A percentile compares a stretch with the other conserved stretches of the same genome.
Evolutionary conservation across 2,113 vertebrate genomes (phyloP).

Genomic region (Cottus gobio): DNA sequence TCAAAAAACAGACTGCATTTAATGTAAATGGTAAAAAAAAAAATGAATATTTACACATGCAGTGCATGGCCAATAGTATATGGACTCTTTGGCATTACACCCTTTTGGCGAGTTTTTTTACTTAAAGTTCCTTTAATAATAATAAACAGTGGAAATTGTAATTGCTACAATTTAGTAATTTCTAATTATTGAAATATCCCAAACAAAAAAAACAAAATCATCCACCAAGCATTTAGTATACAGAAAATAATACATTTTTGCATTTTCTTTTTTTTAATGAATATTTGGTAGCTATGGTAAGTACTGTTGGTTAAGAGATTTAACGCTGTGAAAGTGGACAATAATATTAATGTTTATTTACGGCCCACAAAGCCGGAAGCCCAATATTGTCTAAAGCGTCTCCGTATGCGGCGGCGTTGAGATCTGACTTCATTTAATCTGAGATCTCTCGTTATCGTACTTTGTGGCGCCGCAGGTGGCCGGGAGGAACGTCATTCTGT

Average conservation of each 20-base stretch:
- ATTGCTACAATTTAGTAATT: no score
- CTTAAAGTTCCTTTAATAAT: no score
- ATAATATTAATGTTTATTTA: no score
- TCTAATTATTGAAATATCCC: no score
- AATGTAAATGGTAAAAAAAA: not conserved
- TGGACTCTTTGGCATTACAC: not conserved
- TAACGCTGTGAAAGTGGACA: no score
- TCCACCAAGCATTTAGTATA: no score
- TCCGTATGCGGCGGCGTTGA: not conserved
- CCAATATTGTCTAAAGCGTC: not conserved
- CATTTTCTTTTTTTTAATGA: no score
- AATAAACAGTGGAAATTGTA: no score
- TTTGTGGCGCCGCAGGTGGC: constrained; percentile 79
- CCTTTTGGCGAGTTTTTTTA: not conserved
- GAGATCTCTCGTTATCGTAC: not conserved
- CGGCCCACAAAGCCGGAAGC: not conserved
- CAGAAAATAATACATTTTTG: no score
- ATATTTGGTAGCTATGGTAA: no score
- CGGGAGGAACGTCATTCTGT: constrained; percentile 93
- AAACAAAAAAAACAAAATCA: no score
- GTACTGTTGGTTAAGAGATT: no score
- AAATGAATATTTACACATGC: not conserved
- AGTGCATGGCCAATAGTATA: not conserved
- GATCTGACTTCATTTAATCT: not conserved
- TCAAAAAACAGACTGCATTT: not conserved